Evolutionary conservation across 1,140 invertebrate genomes (phyloP), one percentile per base, ranked within the genome.

Genomic region (Drosophila sp.): DNA sequence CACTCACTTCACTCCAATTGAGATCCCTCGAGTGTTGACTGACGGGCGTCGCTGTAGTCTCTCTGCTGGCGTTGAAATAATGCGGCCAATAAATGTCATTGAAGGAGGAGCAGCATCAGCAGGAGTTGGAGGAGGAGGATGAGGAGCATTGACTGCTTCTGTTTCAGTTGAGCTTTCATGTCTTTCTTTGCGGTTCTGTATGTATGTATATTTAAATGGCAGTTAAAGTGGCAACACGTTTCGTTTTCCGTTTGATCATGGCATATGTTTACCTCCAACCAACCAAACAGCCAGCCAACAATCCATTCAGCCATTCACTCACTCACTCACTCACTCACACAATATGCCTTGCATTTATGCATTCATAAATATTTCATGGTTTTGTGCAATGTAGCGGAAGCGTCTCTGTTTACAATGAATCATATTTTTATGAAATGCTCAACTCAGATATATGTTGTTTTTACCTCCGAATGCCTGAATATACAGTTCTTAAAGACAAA

Each of bases 181-280:
- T 87, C 66, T 75, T 77, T 66, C 79, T 74, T 66, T 66, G 83
- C 56, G 81, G 76, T 76, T 79, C 17, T 17, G 17, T 0, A 17
- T 89, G 76, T 87, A 65, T 89, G 66, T 84, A 63, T 80, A 87
- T 87, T 90, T 89, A 90, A 89, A 89, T 89, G 85, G 80, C 84
- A 89, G 84, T 89, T 89, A 89, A 89, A 89, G 84, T 89, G 84
- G 84, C 77, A 89, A 90, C 84, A 89, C 84, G 84, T 79, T 89
- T 89, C 84, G 58, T 65, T 84, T 77, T 72, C 44, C 84, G 84
- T 89, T 89, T 89, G 84, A 89, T 58, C 56, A 32, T 35, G 56
- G 56, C 56, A 58, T 75, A 72, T 87, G 76, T 57, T 65, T 70
- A 65, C 64, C 54, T 74, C 23, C 57, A 55, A 54, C 35, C 63